These are phyloP conservation scores for Macropus fuliginosus DNA, from an alignment of 2,797 vertebrate species.

Conservation along the genomic window DNA sequence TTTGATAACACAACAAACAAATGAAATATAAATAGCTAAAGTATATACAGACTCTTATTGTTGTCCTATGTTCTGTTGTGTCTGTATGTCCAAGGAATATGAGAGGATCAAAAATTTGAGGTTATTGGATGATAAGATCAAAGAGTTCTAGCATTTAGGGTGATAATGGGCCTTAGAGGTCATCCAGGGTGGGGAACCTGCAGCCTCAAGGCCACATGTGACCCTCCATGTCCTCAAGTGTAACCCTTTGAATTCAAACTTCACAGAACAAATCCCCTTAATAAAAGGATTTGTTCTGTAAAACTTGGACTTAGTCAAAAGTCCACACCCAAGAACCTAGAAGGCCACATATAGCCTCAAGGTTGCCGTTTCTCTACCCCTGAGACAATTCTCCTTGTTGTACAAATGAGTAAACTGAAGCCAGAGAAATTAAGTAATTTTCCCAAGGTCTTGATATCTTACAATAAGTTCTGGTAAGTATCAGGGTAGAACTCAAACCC, in stretches of 20 bases:
- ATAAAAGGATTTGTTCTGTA: too few species aligned
- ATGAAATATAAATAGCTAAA: neutral
- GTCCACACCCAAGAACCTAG: too few species aligned
- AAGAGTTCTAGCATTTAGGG: neutral
- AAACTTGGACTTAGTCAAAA: too few species aligned
- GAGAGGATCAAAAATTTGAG: neutral
- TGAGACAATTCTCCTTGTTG: too few species aligned
- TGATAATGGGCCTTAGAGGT: neutral
- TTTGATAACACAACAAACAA: neutral
- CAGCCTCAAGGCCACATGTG: too few species aligned
- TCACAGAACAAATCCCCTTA: too few species aligned
- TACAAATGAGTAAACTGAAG: neutral
- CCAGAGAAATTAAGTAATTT: neutral
- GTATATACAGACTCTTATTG: neutral
- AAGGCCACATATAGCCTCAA: too few species aligned
- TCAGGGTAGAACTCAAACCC: neutral
- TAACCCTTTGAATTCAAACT: too few species aligned
- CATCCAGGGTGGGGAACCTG: too few species aligned
- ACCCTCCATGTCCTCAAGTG: too few species aligned
- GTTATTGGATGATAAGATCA: neutral
- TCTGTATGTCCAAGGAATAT: neutral
- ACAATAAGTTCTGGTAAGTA: neutral
- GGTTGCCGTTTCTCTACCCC: too few species aligned
- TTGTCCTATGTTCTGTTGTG: neutral
- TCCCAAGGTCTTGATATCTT: neutral